Evolutionary conservation across 2,888 invertebrate genomes (phyloP).

Genomic region (Xylophagus ater): DNA sequence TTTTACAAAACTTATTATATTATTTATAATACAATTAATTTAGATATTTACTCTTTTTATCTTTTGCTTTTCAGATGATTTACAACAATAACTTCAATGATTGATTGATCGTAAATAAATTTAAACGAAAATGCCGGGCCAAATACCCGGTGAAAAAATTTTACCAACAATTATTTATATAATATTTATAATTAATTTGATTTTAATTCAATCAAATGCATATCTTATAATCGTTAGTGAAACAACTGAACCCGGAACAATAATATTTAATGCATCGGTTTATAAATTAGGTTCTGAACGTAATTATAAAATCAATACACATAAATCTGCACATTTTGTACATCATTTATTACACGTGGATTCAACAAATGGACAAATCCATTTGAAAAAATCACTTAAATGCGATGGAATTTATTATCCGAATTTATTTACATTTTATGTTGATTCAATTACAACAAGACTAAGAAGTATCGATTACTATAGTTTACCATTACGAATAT

Average conservation of each 20-base stretch:
- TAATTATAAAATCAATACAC: slow-evolving; percentile 65
- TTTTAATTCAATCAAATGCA: slow-evolving; percentile 21
- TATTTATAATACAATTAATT: no score
- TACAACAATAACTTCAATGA: not conserved
- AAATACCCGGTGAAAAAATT: slow-evolving; percentile 1
- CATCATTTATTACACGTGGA: slow-evolving; percentile 66
- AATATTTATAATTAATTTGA: slow-evolving; percentile 3
- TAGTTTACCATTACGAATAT: slow-evolving; percentile 63
- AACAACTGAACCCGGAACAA: slow-evolving; percentile 49
- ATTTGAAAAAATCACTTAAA: slow-evolving; percentile 56
- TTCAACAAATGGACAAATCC: slow-evolving; percentile 60
- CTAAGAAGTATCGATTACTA: slow-evolving; percentile 72
- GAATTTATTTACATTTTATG: slow-evolving; percentile 72
- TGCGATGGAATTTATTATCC: slow-evolving; percentile 77
- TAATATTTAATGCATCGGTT: slow-evolving; percentile 69
- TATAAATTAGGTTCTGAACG: slow-evolving; percentile 69
- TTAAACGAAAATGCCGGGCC: slow-evolving; percentile 6
- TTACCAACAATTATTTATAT: slow-evolving; percentile 7
- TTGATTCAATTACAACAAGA: slow-evolving; percentile 73
- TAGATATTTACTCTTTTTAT: no score
- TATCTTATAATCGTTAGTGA: slow-evolving; percentile 52
- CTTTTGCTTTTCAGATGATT: not conserved
- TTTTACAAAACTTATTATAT: no score
- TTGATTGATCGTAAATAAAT: not conserved
- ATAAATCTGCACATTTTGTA: slow-evolving; percentile 73